Evolutionary conservation across 2,888 invertebrate species (phyloP).

Genomic region (Sinotaia quadrata): DNA sequence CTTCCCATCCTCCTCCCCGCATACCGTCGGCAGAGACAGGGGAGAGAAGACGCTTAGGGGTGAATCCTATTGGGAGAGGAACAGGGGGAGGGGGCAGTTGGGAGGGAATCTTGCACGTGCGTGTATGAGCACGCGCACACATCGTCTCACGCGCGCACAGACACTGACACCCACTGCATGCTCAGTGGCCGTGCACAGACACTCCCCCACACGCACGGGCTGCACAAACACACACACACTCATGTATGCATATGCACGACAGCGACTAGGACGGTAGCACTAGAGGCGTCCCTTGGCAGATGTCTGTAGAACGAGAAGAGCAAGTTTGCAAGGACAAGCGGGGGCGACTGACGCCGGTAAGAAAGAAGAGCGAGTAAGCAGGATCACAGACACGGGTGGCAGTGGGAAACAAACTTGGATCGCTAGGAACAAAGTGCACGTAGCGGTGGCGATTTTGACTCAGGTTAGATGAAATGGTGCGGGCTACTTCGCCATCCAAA

Average conservation of each 20-base stretch:
- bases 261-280: neutral
- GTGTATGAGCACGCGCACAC: neutral
- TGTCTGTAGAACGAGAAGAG: neutral
- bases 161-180: neutral
- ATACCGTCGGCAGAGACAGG: no score
- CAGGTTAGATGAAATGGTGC: no score
- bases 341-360: neutral
- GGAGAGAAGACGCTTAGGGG: no score
- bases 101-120: no score
- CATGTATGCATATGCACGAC: neutral
- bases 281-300: neutral
- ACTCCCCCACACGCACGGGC: neutral
- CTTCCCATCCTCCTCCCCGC: no score
- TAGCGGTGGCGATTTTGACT: no score
- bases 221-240: neutral
- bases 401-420: neutral
- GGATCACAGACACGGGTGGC: neutral
- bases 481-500: no score
- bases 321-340: neutral
- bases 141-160: neutral
- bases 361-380: neutral
- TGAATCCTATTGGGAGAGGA: no score
- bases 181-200: slow-evolving; percentile 2
- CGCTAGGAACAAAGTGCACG: no score
- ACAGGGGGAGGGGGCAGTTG: no score